Base-by-base conservation (phyloP, 2,113 vertebrate genomes). In the Tiliqua scincoides region DNA sequence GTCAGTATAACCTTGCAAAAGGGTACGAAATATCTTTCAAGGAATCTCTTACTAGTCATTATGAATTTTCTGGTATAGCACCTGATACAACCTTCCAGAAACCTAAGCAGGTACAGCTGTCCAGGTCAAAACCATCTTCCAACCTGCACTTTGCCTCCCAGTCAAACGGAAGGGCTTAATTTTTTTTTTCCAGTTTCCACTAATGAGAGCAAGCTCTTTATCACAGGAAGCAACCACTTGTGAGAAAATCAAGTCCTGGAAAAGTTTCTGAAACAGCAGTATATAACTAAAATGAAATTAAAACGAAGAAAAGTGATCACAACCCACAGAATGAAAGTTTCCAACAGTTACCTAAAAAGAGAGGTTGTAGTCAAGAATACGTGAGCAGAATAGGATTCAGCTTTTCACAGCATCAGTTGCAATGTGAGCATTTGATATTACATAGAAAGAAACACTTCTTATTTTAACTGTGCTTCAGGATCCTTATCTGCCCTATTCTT, bases 201-300 rank as follows among this genome's bases (percentile, higher is more conserved):
- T 2, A 32, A 8, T 61, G 30, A 76, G 18, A 68, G 61, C 17
- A 37, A 73, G 48, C 32, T 40, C 40, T 70, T 73, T n/a, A 87
- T 37, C 21, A 21, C 43, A 75, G 79, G 48, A 75, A 57, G 48
- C 70, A 81, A 87, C 72, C 43, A 5, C 43, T 52, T 82, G 48
- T 40, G 15, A 43, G 21, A 15, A 43, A 30, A 8, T 77, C 1
- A 1, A 4, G 83, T 2, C 23, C 61, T 83, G 83, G 17, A 1
- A 40, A 43, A 65, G 43, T 76, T 79, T 83, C 61, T 67, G 15
- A 77, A 0, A 59, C 2, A 86, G 37, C 12, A 40, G 0, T 0
- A 86, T 83, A 68, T 86, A 87, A 62, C n/a, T 86, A 21, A 63
- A 75, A n/a, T 17, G 14, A 52, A 54, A 87, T 59, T 82, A 72